Percentiles rank a stretch among this genome's conserved stretches.
Evolutionary conservation across 2,113 vertebrate species (phyloP).

Genomic region (Pygoscelis adeliae): DNA sequence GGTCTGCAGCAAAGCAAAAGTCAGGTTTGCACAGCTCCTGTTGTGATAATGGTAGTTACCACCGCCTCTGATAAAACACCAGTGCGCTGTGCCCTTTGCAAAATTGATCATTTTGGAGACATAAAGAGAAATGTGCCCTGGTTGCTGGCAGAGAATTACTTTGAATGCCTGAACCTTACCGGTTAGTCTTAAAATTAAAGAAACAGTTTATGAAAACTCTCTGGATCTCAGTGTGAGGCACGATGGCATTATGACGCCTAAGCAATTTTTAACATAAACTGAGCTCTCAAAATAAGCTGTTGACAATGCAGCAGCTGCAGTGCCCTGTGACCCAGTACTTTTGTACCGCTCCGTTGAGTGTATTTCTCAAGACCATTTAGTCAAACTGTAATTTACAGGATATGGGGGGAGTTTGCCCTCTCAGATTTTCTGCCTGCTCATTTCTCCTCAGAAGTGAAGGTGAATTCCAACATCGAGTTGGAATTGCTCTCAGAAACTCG

Average conservation of each 20-base stretch:
- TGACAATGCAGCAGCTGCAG: not conserved
- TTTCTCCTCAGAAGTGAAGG: not conserved
- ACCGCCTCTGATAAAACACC: not conserved
- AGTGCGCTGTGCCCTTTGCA: not conserved
- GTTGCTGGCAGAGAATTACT: not conserved
- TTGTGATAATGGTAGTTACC: not conserved
- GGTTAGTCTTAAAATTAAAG: not conserved
- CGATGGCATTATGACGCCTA: not conserved
- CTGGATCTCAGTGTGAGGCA: not conserved
- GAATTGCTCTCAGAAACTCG: not conserved
- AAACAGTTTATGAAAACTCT: not conserved
- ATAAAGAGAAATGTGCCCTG: not conserved
- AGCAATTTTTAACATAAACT: not conserved
- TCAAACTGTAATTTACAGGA: not conserved
- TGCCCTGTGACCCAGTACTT: rapidly evolving
- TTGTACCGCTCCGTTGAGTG: rapidly evolving
- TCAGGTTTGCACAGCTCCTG: not conserved
- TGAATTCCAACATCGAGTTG: rapidly evolving
- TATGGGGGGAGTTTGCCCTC: not conserved
- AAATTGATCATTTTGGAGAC: not conserved
- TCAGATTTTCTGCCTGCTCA: not conserved
- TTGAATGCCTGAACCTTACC: not conserved
- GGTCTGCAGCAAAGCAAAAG: not conserved
- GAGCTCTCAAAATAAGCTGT: not conserved
- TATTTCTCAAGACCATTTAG: not conserved